Evolutionary conservation across 2,113 vertebrate species (phyloP).

Genomic region (Burhinus oedicnemus): DNA sequence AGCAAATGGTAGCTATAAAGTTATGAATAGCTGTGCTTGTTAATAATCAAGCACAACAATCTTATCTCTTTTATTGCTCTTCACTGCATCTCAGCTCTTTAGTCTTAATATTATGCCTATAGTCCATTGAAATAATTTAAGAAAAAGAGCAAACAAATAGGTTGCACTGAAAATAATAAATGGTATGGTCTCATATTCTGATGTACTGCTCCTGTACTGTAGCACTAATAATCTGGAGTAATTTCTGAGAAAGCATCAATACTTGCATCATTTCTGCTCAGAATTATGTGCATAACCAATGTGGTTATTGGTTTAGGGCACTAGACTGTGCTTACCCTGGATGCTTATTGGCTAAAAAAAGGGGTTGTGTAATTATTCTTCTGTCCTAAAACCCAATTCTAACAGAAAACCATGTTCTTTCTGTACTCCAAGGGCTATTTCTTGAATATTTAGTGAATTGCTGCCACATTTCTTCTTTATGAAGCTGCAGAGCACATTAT

Average conservation of each 20-base stretch:
- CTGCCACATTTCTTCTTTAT: neutral
- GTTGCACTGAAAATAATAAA: neutral
- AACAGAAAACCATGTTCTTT: neutral
- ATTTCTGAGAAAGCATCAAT: neutral
- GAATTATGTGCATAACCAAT: neutral
- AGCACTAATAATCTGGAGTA: neutral
- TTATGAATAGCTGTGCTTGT: neutral
- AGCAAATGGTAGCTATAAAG: neutral
- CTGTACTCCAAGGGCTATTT: neutral
- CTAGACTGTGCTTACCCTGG: neutral
- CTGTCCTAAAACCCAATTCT: neutral
- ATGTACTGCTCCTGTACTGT: rapidly evolving
- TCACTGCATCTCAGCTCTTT: neutral
- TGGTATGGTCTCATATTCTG: neutral
- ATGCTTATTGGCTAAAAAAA: neutral
- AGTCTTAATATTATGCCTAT: neutral
- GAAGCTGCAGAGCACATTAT: neutral
- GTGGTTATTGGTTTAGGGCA: neutral
- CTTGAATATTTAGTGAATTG: neutral
- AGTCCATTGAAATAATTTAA: neutral
- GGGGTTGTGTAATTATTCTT: neutral
- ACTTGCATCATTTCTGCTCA: neutral
- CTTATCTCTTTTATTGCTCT: neutral
- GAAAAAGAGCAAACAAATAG: neutral
- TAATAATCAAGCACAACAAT: neutral